These are phyloP conservation scores for Gallinago media DNA, from an alignment of 2,113 vertebrate species.

Conservation along the genomic window DNA sequence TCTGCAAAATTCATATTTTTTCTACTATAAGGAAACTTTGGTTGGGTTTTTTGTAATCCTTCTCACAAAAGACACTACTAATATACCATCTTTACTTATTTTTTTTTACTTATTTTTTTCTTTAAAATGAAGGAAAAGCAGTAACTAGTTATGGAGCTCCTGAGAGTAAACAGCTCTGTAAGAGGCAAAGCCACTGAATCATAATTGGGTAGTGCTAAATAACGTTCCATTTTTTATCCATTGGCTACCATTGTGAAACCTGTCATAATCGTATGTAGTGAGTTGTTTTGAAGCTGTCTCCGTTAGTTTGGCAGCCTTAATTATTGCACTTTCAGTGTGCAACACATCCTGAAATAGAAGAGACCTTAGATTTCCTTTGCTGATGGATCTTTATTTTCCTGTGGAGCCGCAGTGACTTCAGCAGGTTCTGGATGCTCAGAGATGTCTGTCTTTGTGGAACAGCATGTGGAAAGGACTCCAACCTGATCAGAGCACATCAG, in stretches of 20 bases:
- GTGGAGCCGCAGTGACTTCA: not conserved
- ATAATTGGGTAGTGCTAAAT: not conserved
- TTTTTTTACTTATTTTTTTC: not conserved
- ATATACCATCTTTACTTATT: not conserved
- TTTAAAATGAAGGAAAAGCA: not conserved
- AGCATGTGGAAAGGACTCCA: not conserved
- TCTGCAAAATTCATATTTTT: not conserved
- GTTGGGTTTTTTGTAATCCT: not conserved
- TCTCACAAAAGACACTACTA: not conserved
- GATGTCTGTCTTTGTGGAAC: not conserved
- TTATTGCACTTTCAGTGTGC: not conserved
- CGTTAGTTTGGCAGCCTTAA: not conserved
- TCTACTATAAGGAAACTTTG: not conserved
- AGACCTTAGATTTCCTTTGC: not conserved
- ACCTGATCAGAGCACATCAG: not conserved
- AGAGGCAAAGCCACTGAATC: not conserved
- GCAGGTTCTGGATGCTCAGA: not conserved
- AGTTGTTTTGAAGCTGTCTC: not conserved
- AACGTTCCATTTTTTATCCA: not conserved
- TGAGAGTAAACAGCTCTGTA: not conserved
- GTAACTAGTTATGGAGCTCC: not conserved
- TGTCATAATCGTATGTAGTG: not conserved
- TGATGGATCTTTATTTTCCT: not conserved
- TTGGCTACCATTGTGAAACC: not conserved
- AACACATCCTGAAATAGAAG: not conserved